Percentiles rank a stretch among this genome's conserved stretches.
Conservation (phyloP, 2,797 vertebrate species). For the Rhinophrynus dorsalis region DNA sequence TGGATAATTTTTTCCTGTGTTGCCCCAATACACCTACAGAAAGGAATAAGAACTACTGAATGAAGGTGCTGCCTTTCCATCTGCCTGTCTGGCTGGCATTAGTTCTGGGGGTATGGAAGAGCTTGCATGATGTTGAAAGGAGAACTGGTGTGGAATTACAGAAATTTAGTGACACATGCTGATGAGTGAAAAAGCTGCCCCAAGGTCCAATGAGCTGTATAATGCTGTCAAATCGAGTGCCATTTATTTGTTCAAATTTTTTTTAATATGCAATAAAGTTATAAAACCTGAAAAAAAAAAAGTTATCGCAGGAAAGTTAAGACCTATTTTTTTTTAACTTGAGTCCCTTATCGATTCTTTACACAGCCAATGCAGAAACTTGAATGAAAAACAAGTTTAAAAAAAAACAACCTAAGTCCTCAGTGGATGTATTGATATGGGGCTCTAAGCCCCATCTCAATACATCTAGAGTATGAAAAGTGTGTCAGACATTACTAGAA, state of each 20-base stretch:
- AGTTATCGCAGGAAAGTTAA: no score
- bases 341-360: no score
- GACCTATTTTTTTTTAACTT: no score
- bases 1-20: constrained; percentile 76
- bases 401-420: no score
- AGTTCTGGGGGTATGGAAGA: constrained; percentile 67
- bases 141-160: constrained; percentile 68
- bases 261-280: constrained; percentile 92
- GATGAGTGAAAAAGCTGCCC: constrained; percentile 68
- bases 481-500: no score
- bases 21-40: constrained; percentile 69
- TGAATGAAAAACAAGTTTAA: no score
- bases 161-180: constrained; percentile 64
- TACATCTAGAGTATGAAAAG: no score
- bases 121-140: constrained; percentile 72
- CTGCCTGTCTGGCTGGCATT: constrained; percentile 63
- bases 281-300: no score
- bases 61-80: constrained; percentile 69
- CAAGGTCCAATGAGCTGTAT: constrained; percentile 73
- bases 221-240: constrained; percentile 79
- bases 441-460: no score
- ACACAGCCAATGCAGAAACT: no score
- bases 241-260: constrained; percentile 78
- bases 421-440: no score
- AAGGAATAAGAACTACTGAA: constrained; percentile 72